phyloP scores from a whole-genome alignment of 2,888 invertebrate species.

The Agrochola circellaris region DNA sequence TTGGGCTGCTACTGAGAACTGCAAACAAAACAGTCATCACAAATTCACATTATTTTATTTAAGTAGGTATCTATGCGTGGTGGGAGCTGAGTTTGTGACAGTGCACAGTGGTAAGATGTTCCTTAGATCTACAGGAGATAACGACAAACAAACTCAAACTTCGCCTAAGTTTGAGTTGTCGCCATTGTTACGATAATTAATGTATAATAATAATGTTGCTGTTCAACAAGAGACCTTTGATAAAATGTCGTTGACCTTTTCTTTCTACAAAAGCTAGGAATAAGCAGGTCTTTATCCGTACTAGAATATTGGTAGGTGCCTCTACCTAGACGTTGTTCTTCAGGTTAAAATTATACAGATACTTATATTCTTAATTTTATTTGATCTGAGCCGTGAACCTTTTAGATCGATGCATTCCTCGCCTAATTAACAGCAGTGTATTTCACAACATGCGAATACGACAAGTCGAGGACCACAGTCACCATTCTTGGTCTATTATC shows the following conservation, averaged over 20 bases:
- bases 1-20: too few species aligned
- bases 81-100: background rate
- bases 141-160: too few species aligned
- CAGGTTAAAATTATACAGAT: background rate
- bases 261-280: background rate
- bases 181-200: background rate
- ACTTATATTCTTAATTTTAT: background rate
- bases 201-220: background rate
- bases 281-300: too few species aligned
- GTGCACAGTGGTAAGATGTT: background rate
- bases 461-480: conserved; percentile 39
- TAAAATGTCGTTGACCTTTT: background rate
- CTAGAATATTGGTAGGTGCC: background rate
- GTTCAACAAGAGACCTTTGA: background rate
- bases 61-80: background rate
- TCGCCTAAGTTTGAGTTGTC: too few species aligned
- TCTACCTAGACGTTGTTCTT: background rate
- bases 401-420: background rate
- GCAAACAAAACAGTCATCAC: background rate
- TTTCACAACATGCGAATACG: conserved; percentile 56
- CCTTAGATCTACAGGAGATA: background rate
- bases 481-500: conserved; percentile 66
- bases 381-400: background rate
- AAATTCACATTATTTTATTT: background rate
- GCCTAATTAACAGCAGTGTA: conserved; percentile 39